These are phyloP conservation scores for Drosophila willistoni DNA, from an alignment of 1,140 invertebrate genomes.

Conservation along the genomic window DNA sequence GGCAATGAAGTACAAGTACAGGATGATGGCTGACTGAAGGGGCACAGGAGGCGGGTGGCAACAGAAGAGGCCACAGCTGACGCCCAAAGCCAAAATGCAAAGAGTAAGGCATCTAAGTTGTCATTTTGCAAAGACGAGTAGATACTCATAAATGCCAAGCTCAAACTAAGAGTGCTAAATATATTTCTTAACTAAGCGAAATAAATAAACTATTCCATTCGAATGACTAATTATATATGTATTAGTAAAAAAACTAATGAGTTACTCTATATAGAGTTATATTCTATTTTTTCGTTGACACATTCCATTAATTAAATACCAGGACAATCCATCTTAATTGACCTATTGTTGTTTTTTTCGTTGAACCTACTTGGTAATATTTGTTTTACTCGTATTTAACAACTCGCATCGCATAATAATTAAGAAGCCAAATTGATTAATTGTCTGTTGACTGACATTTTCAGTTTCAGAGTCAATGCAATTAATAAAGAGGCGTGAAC, in stretches of 20 bases:
- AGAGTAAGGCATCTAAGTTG: constrained; percentile 33
- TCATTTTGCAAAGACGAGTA: constrained; percentile 28
- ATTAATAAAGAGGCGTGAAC: constrained; percentile 47
- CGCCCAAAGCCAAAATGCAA: constrained; percentile 49
- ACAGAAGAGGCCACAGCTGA: constrained; percentile 42
- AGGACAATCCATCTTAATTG: neutral
- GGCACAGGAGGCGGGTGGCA: constrained; percentile 47
- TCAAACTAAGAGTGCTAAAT: neutral
- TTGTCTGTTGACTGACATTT: constrained; percentile 43
- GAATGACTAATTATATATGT: no score
- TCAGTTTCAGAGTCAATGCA: constrained; percentile 25
- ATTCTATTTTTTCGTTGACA: no score
- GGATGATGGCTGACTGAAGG: constrained; percentile 4
- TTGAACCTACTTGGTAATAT: constrained; percentile 13
- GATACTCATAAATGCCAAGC: neutral
- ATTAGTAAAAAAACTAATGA: no score
- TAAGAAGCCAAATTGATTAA: constrained; percentile 64
- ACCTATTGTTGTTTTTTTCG: constrained; percentile 13
- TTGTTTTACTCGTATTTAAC: constrained; percentile 36
- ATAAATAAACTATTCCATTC: no score
- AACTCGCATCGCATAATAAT: constrained; percentile 26
- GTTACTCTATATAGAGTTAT: no score
- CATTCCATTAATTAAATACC: constrained; percentile 17
- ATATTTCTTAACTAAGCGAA: no score
- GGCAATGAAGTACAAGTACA: constrained; percentile 12